These are phyloP conservation scores for Stenchaetothrips biformis DNA, from an alignment of 2,888 invertebrate species.

Conservation along the genomic window DNA sequence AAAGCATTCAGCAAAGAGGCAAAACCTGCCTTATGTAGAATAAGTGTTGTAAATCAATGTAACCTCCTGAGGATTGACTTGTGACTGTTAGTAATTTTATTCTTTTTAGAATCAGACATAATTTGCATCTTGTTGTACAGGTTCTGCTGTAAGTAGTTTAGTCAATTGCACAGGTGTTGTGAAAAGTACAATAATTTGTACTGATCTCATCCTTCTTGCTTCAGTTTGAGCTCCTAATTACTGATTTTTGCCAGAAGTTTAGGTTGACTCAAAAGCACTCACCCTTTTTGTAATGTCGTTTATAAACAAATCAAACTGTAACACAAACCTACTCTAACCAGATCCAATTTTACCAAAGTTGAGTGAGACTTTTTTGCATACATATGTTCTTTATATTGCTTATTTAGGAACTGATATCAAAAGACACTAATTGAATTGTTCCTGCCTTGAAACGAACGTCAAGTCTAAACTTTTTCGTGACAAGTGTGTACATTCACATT, in stretches of 20 bases:
- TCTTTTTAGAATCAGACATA: neutral
- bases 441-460: neutral
- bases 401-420: neutral
- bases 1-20: neutral
- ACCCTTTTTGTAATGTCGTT: neutral
- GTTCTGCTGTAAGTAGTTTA: neutral
- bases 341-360: neutral
- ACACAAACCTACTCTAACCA: neutral
- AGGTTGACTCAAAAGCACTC: neutral
- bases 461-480: neutral
- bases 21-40: neutral
- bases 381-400: neutral
- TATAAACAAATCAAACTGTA: neutral
- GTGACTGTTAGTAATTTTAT: neutral
- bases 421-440: neutral
- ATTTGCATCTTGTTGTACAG: neutral
- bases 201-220: neutral
- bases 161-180: conserved; percentile 17
- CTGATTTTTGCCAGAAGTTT: neutral
- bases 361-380: neutral
- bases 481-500: neutral
- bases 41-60: neutral
- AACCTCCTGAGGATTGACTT: neutral
- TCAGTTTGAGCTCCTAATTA: neutral
- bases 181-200: conserved; percentile 6